These are phyloP conservation scores for Megaptera novaeangliae DNA, from an alignment of 2,113 vertebrate genomes.

Conservation along the genomic window DNA sequence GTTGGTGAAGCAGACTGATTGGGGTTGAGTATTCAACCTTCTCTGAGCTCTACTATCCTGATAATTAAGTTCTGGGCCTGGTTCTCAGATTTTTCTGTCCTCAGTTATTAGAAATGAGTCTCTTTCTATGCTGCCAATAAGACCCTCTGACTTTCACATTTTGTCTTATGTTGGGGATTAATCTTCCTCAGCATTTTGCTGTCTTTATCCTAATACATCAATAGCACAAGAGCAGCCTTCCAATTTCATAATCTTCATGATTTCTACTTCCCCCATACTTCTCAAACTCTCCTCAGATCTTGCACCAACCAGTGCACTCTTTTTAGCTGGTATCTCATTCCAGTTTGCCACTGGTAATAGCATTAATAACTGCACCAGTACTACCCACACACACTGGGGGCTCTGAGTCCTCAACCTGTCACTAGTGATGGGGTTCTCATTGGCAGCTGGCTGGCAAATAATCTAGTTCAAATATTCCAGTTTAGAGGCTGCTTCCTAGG, in stretches of 20 bases:
- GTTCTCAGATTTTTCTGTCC: background rate
- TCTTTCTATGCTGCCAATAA: background rate
- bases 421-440: background rate
- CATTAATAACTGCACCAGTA: background rate
- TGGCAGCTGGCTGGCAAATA: background rate
- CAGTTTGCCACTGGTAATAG: background rate
- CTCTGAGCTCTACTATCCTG: background rate
- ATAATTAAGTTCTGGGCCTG: background rate
- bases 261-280: background rate
- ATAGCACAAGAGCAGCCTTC: background rate
- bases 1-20: background rate
- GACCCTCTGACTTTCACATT: background rate
- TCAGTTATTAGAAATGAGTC: background rate
- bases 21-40: background rate
- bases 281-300: background rate
- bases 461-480: background rate
- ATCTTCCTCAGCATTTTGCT: background rate
- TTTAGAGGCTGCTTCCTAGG: background rate
- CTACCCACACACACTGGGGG: too few relatives aligned
- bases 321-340: background rate
- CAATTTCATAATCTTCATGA: background rate
- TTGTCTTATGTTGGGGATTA: background rate
- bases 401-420: background rate
- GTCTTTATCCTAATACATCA: background rate
- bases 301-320: background rate